A percentile compares a stretch with the other conserved stretches of the same genome.
Conservation (phyloP, 2,113 vertebrate genomes). For the Crotalus helleri region DNA sequence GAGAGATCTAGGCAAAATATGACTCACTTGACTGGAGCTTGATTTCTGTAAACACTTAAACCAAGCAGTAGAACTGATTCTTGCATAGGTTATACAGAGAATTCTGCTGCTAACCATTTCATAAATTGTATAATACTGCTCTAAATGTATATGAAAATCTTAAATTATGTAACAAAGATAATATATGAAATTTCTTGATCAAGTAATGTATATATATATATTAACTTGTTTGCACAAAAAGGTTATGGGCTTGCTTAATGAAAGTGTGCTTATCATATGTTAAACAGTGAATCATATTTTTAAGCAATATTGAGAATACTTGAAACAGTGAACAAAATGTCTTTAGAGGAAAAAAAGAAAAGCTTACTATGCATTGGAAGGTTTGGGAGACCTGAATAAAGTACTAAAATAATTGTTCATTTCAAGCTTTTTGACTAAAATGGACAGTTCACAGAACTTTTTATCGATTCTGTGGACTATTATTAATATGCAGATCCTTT, state of each 20-base stretch:
- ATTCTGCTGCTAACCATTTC: neutral
- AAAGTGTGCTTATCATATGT: neutral
- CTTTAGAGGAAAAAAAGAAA: constrained; percentile 12
- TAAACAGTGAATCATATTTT: constrained; percentile 3
- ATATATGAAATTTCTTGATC: neutral
- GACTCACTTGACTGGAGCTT: neutral
- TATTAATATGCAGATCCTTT: neutral
- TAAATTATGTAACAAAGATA: neutral
- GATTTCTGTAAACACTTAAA: neutral
- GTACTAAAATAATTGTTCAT: constrained; percentile 23
- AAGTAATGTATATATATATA: neutral
- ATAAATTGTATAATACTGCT: neutral
- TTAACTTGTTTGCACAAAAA: neutral
- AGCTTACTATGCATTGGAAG: neutral
- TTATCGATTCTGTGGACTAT: constrained; percentile 14
- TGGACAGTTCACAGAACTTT: neutral
- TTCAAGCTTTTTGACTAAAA: constrained; percentile 1
- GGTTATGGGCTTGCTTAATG: neutral
- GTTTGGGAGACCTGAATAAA: neutral
- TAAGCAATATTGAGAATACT: constrained; percentile 1
- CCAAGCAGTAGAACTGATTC: neutral
- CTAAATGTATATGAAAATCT: neutral
- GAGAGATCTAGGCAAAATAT: neutral
- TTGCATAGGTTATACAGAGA: neutral
- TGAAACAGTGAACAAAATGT: constrained; percentile 27